Evolutionary conservation across 2,888 invertebrate species (phyloP), one percentile per base, ranked within the genome.

Genomic region (Pyrochroa serraticornis): DNA sequence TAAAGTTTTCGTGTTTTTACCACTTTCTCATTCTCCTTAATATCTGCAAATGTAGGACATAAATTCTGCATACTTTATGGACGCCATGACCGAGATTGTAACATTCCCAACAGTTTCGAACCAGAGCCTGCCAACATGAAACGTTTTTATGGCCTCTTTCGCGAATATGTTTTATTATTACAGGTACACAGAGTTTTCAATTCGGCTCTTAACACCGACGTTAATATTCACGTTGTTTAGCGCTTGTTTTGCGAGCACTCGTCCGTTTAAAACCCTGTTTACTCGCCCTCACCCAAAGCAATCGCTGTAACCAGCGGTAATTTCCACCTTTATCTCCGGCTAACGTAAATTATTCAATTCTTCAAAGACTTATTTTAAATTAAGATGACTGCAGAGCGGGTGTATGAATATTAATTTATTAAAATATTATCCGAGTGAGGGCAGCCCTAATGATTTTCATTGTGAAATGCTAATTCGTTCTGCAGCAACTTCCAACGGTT

Each of bases 41-140:
- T 75, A 74, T 75, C 72, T 70, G 71, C 73, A 75, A 76, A 76
- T 75, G 76, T 71, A 70, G 67, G 68, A 69, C 71, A 76, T 75
- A 75, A 75, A 76, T 76, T 73, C 66, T 59, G 59, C 60, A 63
- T 65, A 64, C 62, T 71, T 70, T 68, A 67, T 66, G 69, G 63
- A 54, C 41, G 65, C 58, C 64, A 60, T 62, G 57, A 61, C 65
- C 58, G 66, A 71, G 67, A 67, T 68, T 70, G 64, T 67, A 64
- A 66, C 64, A 63, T 59, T 65, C 59, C 47, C 62, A 50, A 46
- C 43, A 55, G 47, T 43, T 48, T 39, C 31, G 42, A 10, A 36
- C 32, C 13, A 2, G 8, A 12, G 22, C 22, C 22, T 22, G 22
- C 51, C 43, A 51, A 35, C 32, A 52, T 44, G 31, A 44, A 44